Evolutionary conservation across 1,140 invertebrate species (phyloP).

Genomic region (Tetragnatha versicolor): DNA sequence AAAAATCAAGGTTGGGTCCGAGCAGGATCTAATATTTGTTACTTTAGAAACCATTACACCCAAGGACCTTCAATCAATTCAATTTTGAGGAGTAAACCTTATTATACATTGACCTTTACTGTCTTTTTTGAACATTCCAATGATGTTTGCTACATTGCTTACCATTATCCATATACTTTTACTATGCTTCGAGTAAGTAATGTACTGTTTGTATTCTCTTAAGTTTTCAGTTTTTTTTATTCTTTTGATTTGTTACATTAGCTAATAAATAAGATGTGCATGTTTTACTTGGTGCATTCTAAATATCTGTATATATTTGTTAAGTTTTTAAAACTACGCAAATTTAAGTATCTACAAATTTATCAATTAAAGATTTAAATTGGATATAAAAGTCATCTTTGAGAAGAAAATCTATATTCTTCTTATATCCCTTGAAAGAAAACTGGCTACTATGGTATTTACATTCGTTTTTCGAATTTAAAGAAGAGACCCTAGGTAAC

Average conservation of each 20-base stretch:
- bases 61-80: conserved; percentile 23
- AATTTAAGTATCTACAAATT: too few species aligned
- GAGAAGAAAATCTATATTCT: too few species aligned
- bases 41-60: conserved; percentile 71
- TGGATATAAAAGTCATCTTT: too few species aligned
- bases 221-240: conserved; percentile 28
- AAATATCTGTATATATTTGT: too few species aligned
- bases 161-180: conserved; percentile 97
- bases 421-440: too few species aligned
- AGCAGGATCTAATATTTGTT: conserved; percentile 80
- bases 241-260: conserved; percentile 14
- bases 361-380: too few species aligned
- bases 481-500: too few species aligned
- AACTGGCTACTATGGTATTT: too few species aligned
- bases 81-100: conserved; percentile 66
- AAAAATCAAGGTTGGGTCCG: conserved; percentile 77
- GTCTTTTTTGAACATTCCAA: conserved; percentile 87
- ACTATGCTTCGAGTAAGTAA: conserved; percentile 74
- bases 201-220: conserved; percentile 25
- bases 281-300: too few species aligned
- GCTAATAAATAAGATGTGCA: too few species aligned
- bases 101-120: conserved; percentile 92
- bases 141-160: conserved; percentile 92
- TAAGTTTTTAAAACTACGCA: too few species aligned
- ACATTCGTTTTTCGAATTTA: too few species aligned